Conservation (phyloP, 2,797 vertebrate species). For the Acipenser oxyrinchus region DNA sequence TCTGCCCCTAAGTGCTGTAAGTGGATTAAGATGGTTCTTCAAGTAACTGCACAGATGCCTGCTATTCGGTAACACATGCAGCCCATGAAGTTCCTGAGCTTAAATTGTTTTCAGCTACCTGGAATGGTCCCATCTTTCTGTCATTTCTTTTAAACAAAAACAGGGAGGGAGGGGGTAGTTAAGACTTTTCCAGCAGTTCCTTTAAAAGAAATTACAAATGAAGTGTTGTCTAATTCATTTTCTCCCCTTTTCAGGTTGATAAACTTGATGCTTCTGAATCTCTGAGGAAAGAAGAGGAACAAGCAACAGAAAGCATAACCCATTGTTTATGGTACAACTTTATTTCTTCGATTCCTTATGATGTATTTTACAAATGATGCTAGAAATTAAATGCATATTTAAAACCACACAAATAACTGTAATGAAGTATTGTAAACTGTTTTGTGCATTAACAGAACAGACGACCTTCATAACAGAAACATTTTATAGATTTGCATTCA, state of each 20-base stretch:
- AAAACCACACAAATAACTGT: background rate
- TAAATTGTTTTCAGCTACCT: slow-evolving; percentile 53
- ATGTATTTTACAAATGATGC: background rate
- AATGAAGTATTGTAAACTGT: no score
- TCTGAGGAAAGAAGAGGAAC: slow-evolving; percentile 98
- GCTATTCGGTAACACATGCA: background rate
- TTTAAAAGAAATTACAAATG: no score
- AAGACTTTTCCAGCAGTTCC: slow-evolving; percentile 16
- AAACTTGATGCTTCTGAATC: slow-evolving; percentile 96
- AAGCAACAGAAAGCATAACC: slow-evolving; percentile 96
- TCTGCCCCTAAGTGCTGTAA: background rate
- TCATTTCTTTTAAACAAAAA: slow-evolving; percentile 36
- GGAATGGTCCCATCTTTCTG: slow-evolving; percentile 74
- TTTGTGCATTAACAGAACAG: background rate
- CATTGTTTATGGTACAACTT: slow-evolving; percentile 89
- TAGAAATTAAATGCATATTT: no score
- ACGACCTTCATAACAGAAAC: background rate
- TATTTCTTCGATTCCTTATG: background rate
- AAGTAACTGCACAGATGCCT: background rate
- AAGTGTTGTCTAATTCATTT: no score
- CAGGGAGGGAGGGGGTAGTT: background rate
- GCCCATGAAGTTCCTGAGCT: background rate
- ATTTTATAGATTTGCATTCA: no score
- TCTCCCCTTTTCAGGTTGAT: slow-evolving; percentile 70
- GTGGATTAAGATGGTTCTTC: background rate